Conservation (phyloP, 2,113 vertebrate species). For the Elaphurus davidianus region DNA sequence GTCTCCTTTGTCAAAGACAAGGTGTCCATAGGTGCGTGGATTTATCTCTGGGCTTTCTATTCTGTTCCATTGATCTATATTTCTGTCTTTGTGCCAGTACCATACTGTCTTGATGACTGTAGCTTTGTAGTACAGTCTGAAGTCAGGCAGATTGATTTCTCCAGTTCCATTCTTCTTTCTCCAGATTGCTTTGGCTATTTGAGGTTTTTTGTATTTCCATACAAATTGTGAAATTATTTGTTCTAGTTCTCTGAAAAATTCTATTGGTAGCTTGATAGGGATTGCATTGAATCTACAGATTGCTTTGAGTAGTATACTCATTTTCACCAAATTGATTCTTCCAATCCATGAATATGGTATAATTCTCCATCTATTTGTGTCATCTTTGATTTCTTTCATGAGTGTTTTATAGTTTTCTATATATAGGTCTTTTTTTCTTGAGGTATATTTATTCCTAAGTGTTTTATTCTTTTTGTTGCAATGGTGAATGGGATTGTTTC, state of each 20-base stretch:
- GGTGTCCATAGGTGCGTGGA: neutral
- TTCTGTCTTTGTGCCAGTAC: neutral
- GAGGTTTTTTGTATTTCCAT: neutral
- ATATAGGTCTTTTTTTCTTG: neutral
- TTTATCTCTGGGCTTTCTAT: neutral
- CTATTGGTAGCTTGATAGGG: neutral
- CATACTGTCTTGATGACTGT: neutral
- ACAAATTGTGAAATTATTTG: neutral
- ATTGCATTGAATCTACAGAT: neutral
- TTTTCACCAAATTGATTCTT: neutral
- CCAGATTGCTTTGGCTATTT: neutral
- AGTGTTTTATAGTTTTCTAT: neutral
- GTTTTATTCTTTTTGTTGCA: neutral
- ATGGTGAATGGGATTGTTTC: neutral
- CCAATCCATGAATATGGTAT: neutral
- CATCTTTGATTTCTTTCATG: neutral
- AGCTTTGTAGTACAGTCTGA: neutral
- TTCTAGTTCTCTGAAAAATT: neutral
- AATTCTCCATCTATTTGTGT: neutral
- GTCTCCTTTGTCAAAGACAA: neutral
- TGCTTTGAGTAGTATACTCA: neutral
- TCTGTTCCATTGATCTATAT: neutral
- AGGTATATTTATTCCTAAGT: neutral
- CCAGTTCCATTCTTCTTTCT: neutral
- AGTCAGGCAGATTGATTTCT: neutral